Base-by-base conservation (phyloP, 1,140 invertebrate species). In the Drosophila eugracilis region DNA sequence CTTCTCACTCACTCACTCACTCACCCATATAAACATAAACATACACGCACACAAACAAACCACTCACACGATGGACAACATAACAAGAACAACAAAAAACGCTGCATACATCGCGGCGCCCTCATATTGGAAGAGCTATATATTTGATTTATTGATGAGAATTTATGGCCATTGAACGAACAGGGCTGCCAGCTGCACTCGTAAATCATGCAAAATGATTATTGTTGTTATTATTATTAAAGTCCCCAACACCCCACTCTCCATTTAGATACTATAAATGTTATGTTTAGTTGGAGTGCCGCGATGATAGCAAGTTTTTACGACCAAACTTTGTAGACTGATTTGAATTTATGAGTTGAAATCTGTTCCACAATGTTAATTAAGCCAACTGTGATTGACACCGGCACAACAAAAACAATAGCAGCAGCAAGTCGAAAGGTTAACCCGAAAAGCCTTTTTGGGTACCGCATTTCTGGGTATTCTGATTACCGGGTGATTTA, bases 61-160 rank as follows among this genome's bases (percentile, higher is more conserved):
- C 34, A 49, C 30, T 26, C 34, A 7, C 36, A 7, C 4, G 3
- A 10, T n/a, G 3, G 28, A 6, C n/a, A 34, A 21, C 19, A 32
- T 3, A 34, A 66, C 14, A 37, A 4, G 36, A 10, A 17, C 9
- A 17, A 41, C 37, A 57, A 9, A 28, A 42, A 75, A 32, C 21
- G 53, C 30, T 36, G 62, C 52, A 58, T 37, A 45, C 57, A 34
- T 52, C 22, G 52, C 54, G 44, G 66, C 17, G 47, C 57, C 53
- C 60, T 24, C 34, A 65, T 48, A 44, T 57, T 19, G 45, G 3
- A 47, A 37, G 59, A 50, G 57, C 78, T 63, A 48, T 47, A 62
- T 62, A 81, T 88, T 81, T 86, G 83, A 88, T 88, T 88, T 88
- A 88, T 88, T 88, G 66, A 83, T 78, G 70, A 53, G 37, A 88